phyloP scores from a whole-genome alignment of 2,888 invertebrate species.

The Erannis defoliaria region DNA sequence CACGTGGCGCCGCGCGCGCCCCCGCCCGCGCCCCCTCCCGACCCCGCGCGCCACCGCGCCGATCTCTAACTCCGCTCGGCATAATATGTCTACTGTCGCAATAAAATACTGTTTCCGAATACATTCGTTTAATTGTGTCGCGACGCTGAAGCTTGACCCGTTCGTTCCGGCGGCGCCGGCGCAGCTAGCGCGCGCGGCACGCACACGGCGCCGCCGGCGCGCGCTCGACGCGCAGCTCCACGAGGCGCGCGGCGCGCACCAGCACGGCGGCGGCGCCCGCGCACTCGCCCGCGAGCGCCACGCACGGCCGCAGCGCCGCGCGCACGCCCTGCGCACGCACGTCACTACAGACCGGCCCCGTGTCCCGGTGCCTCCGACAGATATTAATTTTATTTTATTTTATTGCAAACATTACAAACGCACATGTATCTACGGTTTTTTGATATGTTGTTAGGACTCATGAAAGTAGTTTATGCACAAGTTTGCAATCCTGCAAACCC shows the following conservation, averaged over 20 bases:
- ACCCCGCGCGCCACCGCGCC: constrained; percentile 65
- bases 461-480: too few species aligned
- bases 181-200: not conserved
- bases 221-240: constrained; percentile 27
- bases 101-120: constrained; percentile 16
- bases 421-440: too few species aligned
- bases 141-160: not conserved
- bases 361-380: too few species aligned
- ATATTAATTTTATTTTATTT: too few species aligned
- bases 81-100: not conserved
- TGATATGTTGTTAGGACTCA: too few species aligned
- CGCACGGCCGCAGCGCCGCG: constrained; percentile 59
- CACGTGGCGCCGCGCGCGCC: constrained; percentile 64
- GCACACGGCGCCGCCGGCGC: constrained; percentile 16
- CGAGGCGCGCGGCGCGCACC: constrained; percentile 54
- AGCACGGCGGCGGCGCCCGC: constrained; percentile 56
- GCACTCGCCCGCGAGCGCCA: constrained; percentile 39
- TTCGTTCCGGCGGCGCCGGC: not conserved
- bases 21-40: constrained; percentile 70
- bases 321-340: constrained; percentile 55
- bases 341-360: constrained; percentile 60
- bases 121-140: not conserved
- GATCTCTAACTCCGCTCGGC: not conserved
- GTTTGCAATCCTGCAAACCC: too few species aligned
- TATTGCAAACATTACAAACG: too few species aligned